A percentile compares a stretch with the other conserved stretches of the same genome.
Evolutionary conservation across 2,888 invertebrate species (phyloP).

Genomic region (Oconnorella tubifera): DNA sequence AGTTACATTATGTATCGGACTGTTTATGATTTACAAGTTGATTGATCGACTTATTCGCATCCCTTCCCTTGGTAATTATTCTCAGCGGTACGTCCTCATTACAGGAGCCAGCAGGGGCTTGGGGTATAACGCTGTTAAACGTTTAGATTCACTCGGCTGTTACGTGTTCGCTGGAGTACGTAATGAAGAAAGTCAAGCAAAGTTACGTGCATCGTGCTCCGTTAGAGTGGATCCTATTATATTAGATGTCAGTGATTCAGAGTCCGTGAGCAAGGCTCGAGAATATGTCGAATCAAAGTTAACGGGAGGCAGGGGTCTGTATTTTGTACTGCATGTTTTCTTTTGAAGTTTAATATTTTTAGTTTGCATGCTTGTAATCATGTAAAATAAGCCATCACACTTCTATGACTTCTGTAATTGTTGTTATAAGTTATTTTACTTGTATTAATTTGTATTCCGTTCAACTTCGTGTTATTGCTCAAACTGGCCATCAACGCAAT

Average conservation of each 20-base stretch:
- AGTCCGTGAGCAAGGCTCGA: neutral
- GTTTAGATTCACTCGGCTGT: neutral
- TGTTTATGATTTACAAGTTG: neutral
- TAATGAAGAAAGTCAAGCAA: neutral
- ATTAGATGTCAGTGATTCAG: neutral
- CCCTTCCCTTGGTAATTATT: neutral
- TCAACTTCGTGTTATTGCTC: no score
- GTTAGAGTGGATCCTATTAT: neutral
- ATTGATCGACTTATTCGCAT: neutral
- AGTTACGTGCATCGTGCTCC: neutral
- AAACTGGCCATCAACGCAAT: no score
- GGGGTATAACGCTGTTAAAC: neutral
- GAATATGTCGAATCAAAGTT: neutral
- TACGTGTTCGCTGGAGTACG: constrained; percentile 3
- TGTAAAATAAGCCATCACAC: no score
- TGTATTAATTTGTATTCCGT: no score
- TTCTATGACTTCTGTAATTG: no score
- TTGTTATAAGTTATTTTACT: no score
- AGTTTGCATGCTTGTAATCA: no score
- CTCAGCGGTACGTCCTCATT: neutral
- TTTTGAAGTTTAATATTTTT: no score
- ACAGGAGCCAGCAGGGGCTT: neutral
- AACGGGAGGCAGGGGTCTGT: neutral
- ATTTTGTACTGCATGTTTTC: no score
- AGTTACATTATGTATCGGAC: no score